Evolutionary conservation across 2,888 invertebrate species (phyloP).

Genomic region (Yponomeuta malinellus): DNA sequence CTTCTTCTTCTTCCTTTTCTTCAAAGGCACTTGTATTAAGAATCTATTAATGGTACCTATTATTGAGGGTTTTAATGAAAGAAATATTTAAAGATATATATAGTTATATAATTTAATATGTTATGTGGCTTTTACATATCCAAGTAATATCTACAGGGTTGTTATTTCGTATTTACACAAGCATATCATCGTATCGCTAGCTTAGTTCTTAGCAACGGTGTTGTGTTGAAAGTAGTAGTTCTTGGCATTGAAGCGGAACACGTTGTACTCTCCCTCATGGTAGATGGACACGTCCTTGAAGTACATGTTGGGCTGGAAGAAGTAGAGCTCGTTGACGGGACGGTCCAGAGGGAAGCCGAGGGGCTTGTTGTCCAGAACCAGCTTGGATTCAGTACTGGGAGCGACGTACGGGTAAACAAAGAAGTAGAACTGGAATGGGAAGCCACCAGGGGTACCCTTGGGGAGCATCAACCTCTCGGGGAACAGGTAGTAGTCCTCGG

Average conservation of each 20-base stretch:
- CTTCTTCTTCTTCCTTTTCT: too few species aligned
- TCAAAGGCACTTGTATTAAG: too few species aligned
- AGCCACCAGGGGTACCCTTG: slow-evolving; percentile 72
- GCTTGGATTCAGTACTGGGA: slow-evolving; percentile 37
- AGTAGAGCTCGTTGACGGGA: slow-evolving; percentile 56
- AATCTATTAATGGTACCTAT: too few species aligned
- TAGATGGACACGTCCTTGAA: slow-evolving; percentile 75
- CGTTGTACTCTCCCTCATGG: slow-evolving; percentile 56
- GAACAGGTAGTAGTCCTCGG: slow-evolving; percentile 68
- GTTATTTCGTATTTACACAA: not conserved
- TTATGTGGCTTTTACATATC: not conserved
- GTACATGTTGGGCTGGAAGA: slow-evolving; percentile 76
- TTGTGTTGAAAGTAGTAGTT: slow-evolving; percentile 23
- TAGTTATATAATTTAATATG: not conserved
- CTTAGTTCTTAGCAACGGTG: not conserved
- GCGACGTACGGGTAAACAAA: slow-evolving; percentile 57
- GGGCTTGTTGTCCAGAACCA: slow-evolving; percentile 57
- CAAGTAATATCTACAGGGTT: not conserved
- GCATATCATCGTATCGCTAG: not conserved
- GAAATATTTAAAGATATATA: not conserved
- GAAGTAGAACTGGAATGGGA: slow-evolving; percentile 70
- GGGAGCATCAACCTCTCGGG: slow-evolving; percentile 76
- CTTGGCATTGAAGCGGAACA: slow-evolving; percentile 38
- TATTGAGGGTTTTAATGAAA: not conserved
- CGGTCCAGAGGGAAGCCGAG: slow-evolving; percentile 64